Evolutionary conservation across 2,797 vertebrate genomes (phyloP), one percentile per base, ranked within the genome.

Genomic region (Tinamus major): DNA sequence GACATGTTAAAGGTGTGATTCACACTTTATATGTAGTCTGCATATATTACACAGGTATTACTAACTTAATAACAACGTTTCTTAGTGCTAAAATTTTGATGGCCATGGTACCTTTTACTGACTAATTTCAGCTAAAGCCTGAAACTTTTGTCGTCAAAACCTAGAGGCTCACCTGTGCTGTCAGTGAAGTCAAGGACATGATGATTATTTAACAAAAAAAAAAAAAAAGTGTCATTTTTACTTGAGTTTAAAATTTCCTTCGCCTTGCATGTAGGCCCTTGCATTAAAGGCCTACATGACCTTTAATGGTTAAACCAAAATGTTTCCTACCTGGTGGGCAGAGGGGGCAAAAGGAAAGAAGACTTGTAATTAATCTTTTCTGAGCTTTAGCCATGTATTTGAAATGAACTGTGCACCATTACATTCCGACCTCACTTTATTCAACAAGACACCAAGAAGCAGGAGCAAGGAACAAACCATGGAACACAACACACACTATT

Each of bases 291-390:
- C 1, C 2, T 49, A 68, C 18, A 35, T 13, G 26, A 58, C n/a
- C 70, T 67, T 67, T 61, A 92, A 94, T 5, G 4, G 33, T 56
- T 87, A 91, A 89, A 83, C 37, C 21, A 92, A 87, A 93, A 67
- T 16, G 20, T 41, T 80, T 65, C 63, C 31, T 84, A 27, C 24
- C 31, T 2, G 37, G 19, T 8, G 19, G 21, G 21, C 17, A 80
- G 48, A 81, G 89, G 26, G 44, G 79, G 85, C 96, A 95, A 71
- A 15, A 71, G 81, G n/a, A 39, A 58, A 96, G 87, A 81, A 87
- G 69, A 68, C 16, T 31, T n/a, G 49, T 68, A 56, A 85, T 14
- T 63, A 83, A 56, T 74, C 77, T 39, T 11, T 46, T 77, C 42
- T 78, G 27, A 49, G 29, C 33, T 83, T 67, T 84, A 85, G 68